phyloP scores from a whole-genome alignment of 2,113 vertebrate species.

The Saguinus midas region DNA sequence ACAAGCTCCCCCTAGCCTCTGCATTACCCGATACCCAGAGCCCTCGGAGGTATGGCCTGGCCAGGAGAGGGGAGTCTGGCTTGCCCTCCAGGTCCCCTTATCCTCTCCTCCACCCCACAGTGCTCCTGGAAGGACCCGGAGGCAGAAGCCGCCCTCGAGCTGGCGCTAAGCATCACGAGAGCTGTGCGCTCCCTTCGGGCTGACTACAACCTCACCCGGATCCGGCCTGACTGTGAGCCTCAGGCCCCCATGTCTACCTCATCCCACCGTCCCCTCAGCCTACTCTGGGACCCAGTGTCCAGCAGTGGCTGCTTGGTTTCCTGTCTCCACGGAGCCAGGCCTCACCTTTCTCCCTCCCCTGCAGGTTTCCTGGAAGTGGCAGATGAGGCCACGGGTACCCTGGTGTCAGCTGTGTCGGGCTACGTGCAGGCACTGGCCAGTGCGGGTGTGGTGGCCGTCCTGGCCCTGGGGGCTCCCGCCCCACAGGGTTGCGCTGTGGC shows the following conservation, averaged over 20 bases:
- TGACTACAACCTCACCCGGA: slow-evolving; percentile 93
- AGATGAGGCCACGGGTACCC: slow-evolving; percentile 80
- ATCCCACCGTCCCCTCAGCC: neutral
- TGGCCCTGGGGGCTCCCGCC: slow-evolving; percentile 72
- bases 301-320: accelerated
- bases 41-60: slow-evolving; percentile 82
- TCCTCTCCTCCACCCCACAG: slow-evolving; percentile 69
- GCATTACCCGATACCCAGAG: slow-evolving; percentile 88
- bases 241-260: accelerated
- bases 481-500: slow-evolving; percentile 92
- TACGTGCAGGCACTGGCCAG: slow-evolving; percentile 90
- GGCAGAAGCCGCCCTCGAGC: slow-evolving; percentile 87
- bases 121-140: slow-evolving; percentile 89
- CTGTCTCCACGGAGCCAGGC: neutral
- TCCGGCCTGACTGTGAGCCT: slow-evolving; percentile 91
- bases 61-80: neutral
- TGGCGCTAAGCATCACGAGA: slow-evolving; percentile 87
- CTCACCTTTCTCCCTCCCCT: neutral
- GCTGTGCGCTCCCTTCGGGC: slow-evolving; percentile 91
- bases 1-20: slow-evolving; percentile 85
- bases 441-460: slow-evolving; percentile 83
- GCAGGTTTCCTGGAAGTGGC: slow-evolving; percentile 91
- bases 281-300: neutral
- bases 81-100: neutral
- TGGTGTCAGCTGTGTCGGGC: slow-evolving; percentile 83